Evolutionary conservation across 1,140 invertebrate genomes (phyloP).

Genomic region (Caerostris extrusa): DNA sequence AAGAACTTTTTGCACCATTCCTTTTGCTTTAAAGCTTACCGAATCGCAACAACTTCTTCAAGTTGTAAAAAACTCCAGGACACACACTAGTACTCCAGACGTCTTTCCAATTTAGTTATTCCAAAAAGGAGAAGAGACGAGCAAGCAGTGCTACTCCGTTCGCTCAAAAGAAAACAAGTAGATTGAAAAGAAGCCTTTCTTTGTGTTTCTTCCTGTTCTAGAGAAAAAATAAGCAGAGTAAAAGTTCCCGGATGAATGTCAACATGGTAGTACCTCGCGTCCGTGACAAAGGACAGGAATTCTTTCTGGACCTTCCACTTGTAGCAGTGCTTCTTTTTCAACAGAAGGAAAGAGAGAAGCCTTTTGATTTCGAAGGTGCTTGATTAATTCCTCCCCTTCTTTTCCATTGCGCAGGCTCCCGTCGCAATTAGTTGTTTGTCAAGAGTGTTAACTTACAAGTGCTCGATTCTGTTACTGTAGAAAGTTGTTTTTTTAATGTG

Average conservation of each 20-base stretch:
- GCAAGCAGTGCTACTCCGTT: too few species aligned
- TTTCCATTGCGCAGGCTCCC: too few species aligned
- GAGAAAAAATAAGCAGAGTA: neutral
- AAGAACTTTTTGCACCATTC: too few species aligned
- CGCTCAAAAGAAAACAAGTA: slow-evolving; percentile 21
- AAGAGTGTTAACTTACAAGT: neutral
- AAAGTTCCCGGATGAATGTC: slow-evolving; percentile 7
- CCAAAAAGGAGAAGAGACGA: neutral
- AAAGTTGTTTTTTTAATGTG: too few species aligned
- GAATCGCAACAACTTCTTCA: too few species aligned
- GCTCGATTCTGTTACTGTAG: too few species aligned
- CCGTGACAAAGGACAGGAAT: slow-evolving; percentile 6
- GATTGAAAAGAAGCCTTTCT: slow-evolving; percentile 5
- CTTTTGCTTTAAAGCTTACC: too few species aligned
- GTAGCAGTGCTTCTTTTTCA: neutral
- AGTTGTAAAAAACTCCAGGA: neutral
- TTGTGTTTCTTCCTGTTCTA: neutral
- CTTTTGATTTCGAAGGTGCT: neutral
- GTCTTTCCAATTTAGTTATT: slow-evolving; percentile 17
- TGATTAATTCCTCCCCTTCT: neutral
- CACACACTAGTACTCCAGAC: neutral
- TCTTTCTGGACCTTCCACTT: neutral
- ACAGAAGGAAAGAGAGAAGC: neutral
- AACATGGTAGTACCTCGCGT: neutral
- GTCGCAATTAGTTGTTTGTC: neutral